Evolutionary conservation across 2,888 invertebrate species (phyloP).

Genomic region (Mycalesis mineus): DNA sequence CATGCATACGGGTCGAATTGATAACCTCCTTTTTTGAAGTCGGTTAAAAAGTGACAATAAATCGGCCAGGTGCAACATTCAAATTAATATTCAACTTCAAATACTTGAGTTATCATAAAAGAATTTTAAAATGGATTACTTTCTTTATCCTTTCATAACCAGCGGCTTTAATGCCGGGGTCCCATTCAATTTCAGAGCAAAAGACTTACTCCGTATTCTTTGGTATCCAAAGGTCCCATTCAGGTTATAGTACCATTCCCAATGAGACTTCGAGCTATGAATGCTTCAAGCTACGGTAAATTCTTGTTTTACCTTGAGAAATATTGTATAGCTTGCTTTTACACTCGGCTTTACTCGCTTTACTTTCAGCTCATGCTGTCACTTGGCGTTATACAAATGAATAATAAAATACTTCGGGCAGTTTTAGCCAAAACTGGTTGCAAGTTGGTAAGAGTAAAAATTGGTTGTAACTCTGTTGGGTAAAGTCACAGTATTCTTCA

Average conservation of each 20-base stretch:
- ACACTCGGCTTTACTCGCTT: too few relatives aligned
- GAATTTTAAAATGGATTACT: slow-evolving; percentile 3
- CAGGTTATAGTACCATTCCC: slow-evolving; percentile 6
- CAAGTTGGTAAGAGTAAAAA: too few relatives aligned
- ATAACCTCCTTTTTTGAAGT: too few relatives aligned
- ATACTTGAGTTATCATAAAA: background rate
- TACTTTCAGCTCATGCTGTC: too few relatives aligned
- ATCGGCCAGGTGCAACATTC: too few relatives aligned
- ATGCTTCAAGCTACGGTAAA: slow-evolving; percentile 2
- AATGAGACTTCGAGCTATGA: slow-evolving; percentile 1
- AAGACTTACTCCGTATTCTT: slow-evolving; percentile 6
- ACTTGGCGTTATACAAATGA: too few relatives aligned
- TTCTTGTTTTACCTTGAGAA: background rate
- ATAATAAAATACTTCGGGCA: too few relatives aligned
- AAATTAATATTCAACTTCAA: background rate
- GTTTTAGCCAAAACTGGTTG: too few relatives aligned
- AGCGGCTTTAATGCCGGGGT: background rate
- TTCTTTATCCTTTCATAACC: slow-evolving; percentile 1
- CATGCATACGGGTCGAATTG: too few relatives aligned
- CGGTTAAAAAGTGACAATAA: too few relatives aligned
- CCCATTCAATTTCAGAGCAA: slow-evolving; percentile 7
- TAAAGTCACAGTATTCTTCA: too few relatives aligned
- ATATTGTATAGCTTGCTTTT: background rate
- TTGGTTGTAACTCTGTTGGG: too few relatives aligned
- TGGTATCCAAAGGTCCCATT: slow-evolving; percentile 1